Percentiles rank a stretch among this genome's conserved stretches.
These are phyloP conservation scores for Oxygymnocypris stewartii DNA, from an alignment of 2,113 vertebrate genomes.

Conservation along the genomic window DNA sequence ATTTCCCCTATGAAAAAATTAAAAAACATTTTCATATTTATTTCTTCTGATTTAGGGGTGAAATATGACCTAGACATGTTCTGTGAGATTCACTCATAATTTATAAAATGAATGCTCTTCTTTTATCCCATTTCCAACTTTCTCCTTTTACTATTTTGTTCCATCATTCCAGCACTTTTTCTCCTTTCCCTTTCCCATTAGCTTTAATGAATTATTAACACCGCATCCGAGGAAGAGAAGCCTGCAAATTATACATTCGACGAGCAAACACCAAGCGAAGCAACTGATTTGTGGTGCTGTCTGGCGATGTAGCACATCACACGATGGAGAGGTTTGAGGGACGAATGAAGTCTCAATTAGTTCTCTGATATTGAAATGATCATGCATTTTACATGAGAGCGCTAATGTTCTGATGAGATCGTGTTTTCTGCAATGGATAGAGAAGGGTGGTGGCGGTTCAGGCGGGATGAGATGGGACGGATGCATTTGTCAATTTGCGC, in stretches of 20 bases:
- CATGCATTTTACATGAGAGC: constrained; percentile 65
- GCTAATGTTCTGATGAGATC: constrained; percentile 46
- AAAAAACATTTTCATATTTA: neutral
- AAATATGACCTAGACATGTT: neutral
- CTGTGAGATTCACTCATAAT: neutral
- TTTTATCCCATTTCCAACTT: neutral
- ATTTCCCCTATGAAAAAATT: too few species aligned
- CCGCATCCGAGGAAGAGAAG: neutral
- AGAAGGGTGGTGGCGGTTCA: constrained; percentile 39
- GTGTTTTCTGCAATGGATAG: constrained; percentile 41
- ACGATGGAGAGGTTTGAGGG: constrained; percentile 57
- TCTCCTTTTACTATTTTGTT: neutral
- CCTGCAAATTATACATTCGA: constrained; percentile 12
- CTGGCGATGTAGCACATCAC: constrained; percentile 36
- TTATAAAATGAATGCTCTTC: neutral
- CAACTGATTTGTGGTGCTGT: constrained; percentile 41
- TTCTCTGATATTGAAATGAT: constrained; percentile 61
- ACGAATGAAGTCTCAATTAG: constrained; percentile 55
- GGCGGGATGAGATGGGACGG: constrained; percentile 27
- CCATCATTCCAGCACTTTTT: constrained; percentile 42
- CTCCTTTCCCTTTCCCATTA: constrained; percentile 4
- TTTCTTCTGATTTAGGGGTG: neutral
- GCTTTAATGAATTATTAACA: neutral
- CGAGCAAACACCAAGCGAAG: constrained; percentile 40
- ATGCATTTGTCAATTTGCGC: constrained; percentile 56